Percentiles rank a stretch among this genome's conserved stretches.
Evolutionary conservation across 2,888 invertebrate species (phyloP).

Genomic region (Autographa pulchrina): DNA sequence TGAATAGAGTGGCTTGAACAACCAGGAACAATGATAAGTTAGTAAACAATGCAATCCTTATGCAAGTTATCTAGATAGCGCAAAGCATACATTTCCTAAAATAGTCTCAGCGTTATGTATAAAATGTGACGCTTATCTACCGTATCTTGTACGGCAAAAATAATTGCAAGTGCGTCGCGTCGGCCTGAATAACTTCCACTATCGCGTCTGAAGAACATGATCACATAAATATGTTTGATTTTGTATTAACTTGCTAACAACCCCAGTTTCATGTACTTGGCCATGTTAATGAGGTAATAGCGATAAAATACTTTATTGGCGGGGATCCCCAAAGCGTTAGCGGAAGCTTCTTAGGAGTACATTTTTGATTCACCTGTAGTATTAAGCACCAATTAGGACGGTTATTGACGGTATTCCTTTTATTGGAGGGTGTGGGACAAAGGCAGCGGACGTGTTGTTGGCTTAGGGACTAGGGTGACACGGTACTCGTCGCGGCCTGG

Average conservation of each 20-base stretch:
- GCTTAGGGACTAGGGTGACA: slow-evolving; percentile 74
- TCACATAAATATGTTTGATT: slow-evolving; percentile 40
- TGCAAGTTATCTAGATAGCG: slow-evolving; percentile 31
- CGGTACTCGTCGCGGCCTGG: slow-evolving; percentile 77
- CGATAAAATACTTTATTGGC: slow-evolving; percentile 16
- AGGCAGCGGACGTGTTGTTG: slow-evolving; percentile 61
- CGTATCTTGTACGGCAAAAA: slow-evolving; percentile 66
- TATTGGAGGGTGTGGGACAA: slow-evolving; percentile 67
- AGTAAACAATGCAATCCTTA: slow-evolving; percentile 28
- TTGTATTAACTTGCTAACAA: slow-evolving; percentile 54
- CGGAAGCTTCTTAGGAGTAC: slow-evolving; percentile 21
- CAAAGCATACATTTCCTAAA: slow-evolving; percentile 39
- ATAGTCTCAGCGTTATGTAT: slow-evolving; percentile 42
- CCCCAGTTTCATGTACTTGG: slow-evolving; percentile 34
- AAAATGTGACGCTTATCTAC: slow-evolving; percentile 58
- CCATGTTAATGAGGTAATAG: slow-evolving; percentile 45
- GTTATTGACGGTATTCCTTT: slow-evolving; percentile 55
- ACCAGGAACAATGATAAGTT: slow-evolving; percentile 38
- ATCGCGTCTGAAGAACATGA: slow-evolving; percentile 32
- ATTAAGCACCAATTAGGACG: slow-evolving; percentile 62
- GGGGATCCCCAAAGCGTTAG: slow-evolving; percentile 10
- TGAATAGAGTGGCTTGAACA: slow-evolving; percentile 17
- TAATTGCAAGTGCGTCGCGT: slow-evolving; percentile 70
- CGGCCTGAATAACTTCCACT: slow-evolving; percentile 72
- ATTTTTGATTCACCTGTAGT: slow-evolving; percentile 52